phyloP scores from a whole-genome alignment of 2,113 vertebrate species.

The Antennarius striatus region DNA sequence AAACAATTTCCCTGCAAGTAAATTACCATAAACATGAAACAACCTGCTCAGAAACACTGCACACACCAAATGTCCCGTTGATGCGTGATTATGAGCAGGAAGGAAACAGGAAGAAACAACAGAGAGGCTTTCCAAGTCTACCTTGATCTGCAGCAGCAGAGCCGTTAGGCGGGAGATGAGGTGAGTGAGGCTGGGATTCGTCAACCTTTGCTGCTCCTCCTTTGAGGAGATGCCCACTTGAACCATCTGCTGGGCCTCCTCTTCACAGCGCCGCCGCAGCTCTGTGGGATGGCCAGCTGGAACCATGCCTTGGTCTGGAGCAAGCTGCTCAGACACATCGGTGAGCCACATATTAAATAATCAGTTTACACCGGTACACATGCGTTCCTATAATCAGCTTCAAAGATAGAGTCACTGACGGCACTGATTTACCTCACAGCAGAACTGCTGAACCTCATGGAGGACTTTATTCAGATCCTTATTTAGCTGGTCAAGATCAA shows the following conservation, averaged over 20 bases:
- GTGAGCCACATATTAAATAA: neutral
- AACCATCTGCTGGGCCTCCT: constrained; percentile 93
- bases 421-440: constrained; percentile 86
- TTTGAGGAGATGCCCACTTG: constrained; percentile 82
- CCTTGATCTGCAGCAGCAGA: constrained; percentile 96
- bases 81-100: neutral
- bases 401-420: no score
- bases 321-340: constrained; percentile 80
- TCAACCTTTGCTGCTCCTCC: constrained; percentile 85
- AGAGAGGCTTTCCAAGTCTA: constrained; percentile 43
- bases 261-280: constrained; percentile 89
- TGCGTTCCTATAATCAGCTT: no score
- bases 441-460: constrained; percentile 96
- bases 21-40: neutral
- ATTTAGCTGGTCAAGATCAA: constrained; percentile 95
- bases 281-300: constrained; percentile 92
- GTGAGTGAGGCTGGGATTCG: constrained; percentile 87
- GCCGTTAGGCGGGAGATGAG: constrained; percentile 93
- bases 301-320: constrained; percentile 94
- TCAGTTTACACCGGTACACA: no score
- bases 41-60: no score
- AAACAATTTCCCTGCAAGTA: neutral
- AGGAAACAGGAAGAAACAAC: neutral
- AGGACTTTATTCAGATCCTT: constrained; percentile 98
- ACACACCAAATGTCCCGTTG: no score